A percentile compares a stretch with the other conserved stretches of the same genome.
Conservation (phyloP, 2,797 vertebrate genomes). For the Echiichthys vipera region DNA sequence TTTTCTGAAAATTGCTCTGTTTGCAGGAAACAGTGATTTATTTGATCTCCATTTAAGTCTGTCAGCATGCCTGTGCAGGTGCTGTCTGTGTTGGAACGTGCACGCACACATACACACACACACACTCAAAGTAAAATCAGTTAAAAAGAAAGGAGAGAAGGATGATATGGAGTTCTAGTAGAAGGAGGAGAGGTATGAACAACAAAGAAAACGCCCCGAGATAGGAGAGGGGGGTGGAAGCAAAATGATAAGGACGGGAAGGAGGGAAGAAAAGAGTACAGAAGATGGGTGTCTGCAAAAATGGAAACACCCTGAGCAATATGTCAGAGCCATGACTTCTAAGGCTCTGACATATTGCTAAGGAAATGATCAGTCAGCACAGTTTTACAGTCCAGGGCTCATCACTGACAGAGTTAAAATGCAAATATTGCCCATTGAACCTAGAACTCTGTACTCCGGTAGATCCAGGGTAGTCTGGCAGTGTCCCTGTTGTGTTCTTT, state of each 20-base stretch:
- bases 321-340: slow-evolving; percentile 66
- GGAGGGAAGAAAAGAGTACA: slow-evolving; percentile 44
- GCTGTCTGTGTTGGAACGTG: slow-evolving; percentile 45
- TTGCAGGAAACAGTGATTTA: slow-evolving; percentile 69
- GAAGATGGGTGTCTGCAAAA: slow-evolving; percentile 67
- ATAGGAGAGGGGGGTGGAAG: slow-evolving; percentile 51
- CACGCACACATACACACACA: slow-evolving; percentile 25
- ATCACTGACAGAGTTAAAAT: slow-evolving; percentile 61
- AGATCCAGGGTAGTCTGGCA: too few relatives aligned
- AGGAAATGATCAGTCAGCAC: slow-evolving; percentile 76
- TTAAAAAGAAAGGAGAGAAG: slow-evolving; percentile 4
- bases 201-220: slow-evolving; percentile 71
- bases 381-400: slow-evolving; percentile 56
- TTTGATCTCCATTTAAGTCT: slow-evolving; percentile 61
- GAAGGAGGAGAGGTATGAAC: slow-evolving; percentile 43
- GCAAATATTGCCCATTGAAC: slow-evolving; percentile 47
- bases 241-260: slow-evolving; percentile 31
- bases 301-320: slow-evolving; percentile 69
- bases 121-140: slow-evolving; percentile 27
- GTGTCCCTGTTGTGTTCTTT: too few relatives aligned
- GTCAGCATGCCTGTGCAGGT: slow-evolving; percentile 68
- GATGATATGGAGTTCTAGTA: slow-evolving; percentile 36
- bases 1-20: slow-evolving; percentile 62
- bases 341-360: slow-evolving; percentile 62
- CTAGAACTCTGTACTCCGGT: slow-evolving; percentile 46